Conservation (phyloP, 2,888 invertebrate species). For the Chrysodeixis includens region DNA sequence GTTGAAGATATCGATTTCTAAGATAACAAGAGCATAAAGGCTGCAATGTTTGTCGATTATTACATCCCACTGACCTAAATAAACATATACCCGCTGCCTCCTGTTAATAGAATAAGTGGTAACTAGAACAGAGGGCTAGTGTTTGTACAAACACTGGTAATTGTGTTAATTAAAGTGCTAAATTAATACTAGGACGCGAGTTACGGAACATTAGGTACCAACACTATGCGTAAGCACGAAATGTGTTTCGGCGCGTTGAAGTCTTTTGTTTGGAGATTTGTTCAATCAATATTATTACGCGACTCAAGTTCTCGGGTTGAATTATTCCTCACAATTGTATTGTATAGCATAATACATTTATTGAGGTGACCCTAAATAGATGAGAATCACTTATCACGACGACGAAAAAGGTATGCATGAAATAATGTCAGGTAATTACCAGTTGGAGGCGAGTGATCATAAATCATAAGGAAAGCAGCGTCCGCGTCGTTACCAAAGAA, state of each 20-base stretch:
- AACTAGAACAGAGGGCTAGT: slow-evolving; percentile 57
- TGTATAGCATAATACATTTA: neutral
- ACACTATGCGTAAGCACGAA: slow-evolving; percentile 15
- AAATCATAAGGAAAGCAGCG: slow-evolving; percentile 85
- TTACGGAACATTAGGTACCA: slow-evolving; percentile 41
- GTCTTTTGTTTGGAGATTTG: slow-evolving; percentile 49
- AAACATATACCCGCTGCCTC: slow-evolving; percentile 30
- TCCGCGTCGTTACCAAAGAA: slow-evolving; percentile 78
- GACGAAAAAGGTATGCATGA: slow-evolving; percentile 50
- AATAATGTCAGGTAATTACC: slow-evolving; percentile 73
- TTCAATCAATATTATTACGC: neutral
- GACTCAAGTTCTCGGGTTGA: neutral
- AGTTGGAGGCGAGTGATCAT: slow-evolving; percentile 66
- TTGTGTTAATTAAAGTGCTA: slow-evolving; percentile 67
- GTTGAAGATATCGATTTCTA: slow-evolving; percentile 25
- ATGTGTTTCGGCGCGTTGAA: slow-evolving; percentile 49
- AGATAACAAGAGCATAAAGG: slow-evolving; percentile 40
- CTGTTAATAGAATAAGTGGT: slow-evolving; percentile 54
- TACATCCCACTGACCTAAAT: slow-evolving; percentile 51
- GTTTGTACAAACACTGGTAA: slow-evolving; percentile 60
- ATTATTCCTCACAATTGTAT: neutral
- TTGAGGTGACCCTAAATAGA: slow-evolving; percentile 19
- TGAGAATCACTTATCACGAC: slow-evolving; percentile 32
- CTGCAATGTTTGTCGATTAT: slow-evolving; percentile 35
- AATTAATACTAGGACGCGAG: slow-evolving; percentile 62